phyloP scores from a whole-genome alignment of 2,888 invertebrate genomes.

The Panorpa germanica region DNA sequence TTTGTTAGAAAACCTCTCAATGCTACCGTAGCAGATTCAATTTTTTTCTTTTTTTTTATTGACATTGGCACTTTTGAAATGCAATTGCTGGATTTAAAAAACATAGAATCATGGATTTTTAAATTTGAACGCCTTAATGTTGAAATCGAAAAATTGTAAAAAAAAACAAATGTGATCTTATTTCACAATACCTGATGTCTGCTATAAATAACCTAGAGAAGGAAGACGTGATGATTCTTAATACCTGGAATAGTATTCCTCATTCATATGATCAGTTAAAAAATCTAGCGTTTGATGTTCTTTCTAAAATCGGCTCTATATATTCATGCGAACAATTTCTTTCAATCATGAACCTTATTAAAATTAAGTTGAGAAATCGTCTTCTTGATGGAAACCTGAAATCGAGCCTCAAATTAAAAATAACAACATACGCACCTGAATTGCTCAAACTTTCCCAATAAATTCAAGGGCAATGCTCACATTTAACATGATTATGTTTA shows the following conservation, averaged over 20 bases:
- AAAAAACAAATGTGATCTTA: slow-evolving; percentile 17
- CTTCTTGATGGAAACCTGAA: slow-evolving; percentile 13
- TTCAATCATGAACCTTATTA: slow-evolving; percentile 13
- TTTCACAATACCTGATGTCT: slow-evolving; percentile 14
- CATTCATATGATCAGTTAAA: slow-evolving; percentile 11
- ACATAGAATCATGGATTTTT: slow-evolving; percentile 14
- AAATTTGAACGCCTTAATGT: slow-evolving; percentile 19
- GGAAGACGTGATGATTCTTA: slow-evolving; percentile 13
- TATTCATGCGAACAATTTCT: slow-evolving; percentile 13
- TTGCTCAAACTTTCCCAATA: slow-evolving; percentile 5
- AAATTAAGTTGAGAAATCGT: slow-evolving; percentile 14
- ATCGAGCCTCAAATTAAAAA: slow-evolving; percentile 13
- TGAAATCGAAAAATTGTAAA: slow-evolving; percentile 19
- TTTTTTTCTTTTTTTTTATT: slow-evolving; percentile 13
- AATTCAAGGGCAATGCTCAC: neutral
- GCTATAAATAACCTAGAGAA: slow-evolving; percentile 12
- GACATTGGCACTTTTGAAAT: slow-evolving; percentile 16
- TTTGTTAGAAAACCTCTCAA: slow-evolving; percentile 15
- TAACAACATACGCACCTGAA: slow-evolving; percentile 11
- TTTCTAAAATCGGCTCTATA: slow-evolving; percentile 12
- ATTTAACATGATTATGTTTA: too few species aligned
- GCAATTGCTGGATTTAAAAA: slow-evolving; percentile 17
- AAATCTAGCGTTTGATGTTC: slow-evolving; percentile 12
- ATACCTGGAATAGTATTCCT: slow-evolving; percentile 13
- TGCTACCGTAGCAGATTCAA: slow-evolving; percentile 13